A percentile compares a stretch with the other conserved stretches of the same genome.
These are phyloP conservation scores for Chrysochloris asiatica DNA, from an alignment of 2,113 vertebrate species.

Conservation along the genomic window DNA sequence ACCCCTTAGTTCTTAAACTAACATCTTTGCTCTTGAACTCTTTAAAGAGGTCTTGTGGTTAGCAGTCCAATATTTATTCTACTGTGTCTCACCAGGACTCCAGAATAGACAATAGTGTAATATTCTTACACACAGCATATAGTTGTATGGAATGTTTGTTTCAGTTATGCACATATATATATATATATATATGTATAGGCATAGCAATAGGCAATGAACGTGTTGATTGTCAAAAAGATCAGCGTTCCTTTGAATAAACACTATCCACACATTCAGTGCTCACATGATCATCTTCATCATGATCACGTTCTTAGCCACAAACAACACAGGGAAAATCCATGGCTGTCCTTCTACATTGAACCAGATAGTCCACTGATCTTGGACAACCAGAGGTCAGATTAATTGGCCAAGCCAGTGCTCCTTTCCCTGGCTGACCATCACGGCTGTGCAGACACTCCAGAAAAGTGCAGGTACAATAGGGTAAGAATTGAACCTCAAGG, in stretches of 20 bases:
- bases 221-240: too few species aligned
- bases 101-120: background rate
- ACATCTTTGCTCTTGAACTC: too few species aligned
- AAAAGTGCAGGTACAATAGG: too few species aligned
- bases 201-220: too few species aligned
- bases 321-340: background rate
- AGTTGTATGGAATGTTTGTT: background rate
- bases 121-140: background rate
- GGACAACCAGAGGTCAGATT: background rate
- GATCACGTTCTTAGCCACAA: background rate
- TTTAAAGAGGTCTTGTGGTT: too few species aligned
- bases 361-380: background rate
- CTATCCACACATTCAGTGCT: too few species aligned
- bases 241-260: too few species aligned
- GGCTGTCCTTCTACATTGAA: background rate
- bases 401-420: rapidly evolving
- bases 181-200: rapidly evolving
- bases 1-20: too few species aligned
- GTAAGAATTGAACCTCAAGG: too few species aligned
- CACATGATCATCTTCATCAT: background rate
- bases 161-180: background rate
- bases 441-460: background rate
- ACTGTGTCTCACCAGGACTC: too few species aligned
- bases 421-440: background rate
- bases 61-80: too few species aligned